These are phyloP conservation scores for Gisinianus flammeolus DNA, from an alignment of 2,888 invertebrate genomes.

Conservation along the genomic window DNA sequence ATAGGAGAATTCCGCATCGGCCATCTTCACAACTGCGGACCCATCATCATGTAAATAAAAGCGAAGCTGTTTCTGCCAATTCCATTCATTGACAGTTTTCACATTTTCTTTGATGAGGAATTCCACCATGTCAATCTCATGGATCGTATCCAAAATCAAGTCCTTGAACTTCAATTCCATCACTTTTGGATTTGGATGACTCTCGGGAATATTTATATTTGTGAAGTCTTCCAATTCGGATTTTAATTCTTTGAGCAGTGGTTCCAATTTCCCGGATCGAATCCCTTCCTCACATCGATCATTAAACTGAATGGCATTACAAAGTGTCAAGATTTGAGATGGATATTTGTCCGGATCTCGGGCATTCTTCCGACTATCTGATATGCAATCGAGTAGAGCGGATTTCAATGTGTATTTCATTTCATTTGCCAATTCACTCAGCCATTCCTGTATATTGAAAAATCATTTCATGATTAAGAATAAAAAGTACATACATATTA, in stretches of 20 bases:
- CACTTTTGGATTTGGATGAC: constrained; percentile 62
- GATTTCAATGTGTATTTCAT: constrained; percentile 80
- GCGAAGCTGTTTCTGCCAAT: constrained; percentile 91
- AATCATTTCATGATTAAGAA: background rate
- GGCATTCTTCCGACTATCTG: constrained; percentile 61
- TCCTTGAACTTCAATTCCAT: constrained; percentile 87
- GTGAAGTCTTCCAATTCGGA: constrained; percentile 66
- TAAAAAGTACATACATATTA: constrained; percentile 10
- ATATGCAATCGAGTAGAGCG: constrained; percentile 68
- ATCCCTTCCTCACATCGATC: constrained; percentile 83
- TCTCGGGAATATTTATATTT: constrained; percentile 62
- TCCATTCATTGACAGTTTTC: constrained; percentile 77
- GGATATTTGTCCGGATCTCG: constrained; percentile 71
- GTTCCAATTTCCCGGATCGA: constrained; percentile 68
- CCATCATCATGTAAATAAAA: constrained; percentile 72
- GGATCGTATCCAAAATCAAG: constrained; percentile 89
- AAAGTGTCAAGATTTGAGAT: constrained; percentile 82
- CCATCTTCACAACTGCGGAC: constrained; percentile 80
- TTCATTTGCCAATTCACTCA: constrained; percentile 78
- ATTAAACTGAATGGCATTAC: constrained; percentile 85
- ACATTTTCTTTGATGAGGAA: constrained; percentile 72
- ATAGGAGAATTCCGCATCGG: constrained; percentile 91
- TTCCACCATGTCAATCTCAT: constrained; percentile 83
- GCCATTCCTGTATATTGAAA: constrained; percentile 74
- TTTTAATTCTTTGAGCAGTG: constrained; percentile 62